Evolutionary conservation across 2,888 invertebrate genomes (phyloP).

Genomic region (Palloptera scutellata): DNA sequence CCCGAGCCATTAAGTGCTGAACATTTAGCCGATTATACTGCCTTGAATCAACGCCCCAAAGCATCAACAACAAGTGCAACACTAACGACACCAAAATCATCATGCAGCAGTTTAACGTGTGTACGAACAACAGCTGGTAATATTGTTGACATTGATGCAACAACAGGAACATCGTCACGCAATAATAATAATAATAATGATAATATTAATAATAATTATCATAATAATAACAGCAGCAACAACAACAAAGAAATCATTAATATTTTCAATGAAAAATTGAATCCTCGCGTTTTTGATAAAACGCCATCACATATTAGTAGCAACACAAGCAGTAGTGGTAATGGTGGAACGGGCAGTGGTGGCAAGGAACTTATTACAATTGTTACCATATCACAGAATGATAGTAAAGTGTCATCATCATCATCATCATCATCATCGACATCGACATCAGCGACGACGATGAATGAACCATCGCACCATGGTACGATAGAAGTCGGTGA

Average conservation of each 20-base stretch:
- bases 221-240: slow-evolving; percentile 18
- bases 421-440: slow-evolving; percentile 11
- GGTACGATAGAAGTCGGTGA: slow-evolving; percentile 46
- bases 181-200: slow-evolving; percentile 13
- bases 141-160: slow-evolving; percentile 11
- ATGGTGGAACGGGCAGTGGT: slow-evolving; percentile 32
- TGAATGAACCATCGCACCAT: slow-evolving; percentile 13
- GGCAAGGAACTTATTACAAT: slow-evolving; percentile 63
- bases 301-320: slow-evolving; percentile 27
- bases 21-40: slow-evolving; percentile 55
- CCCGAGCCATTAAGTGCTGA: slow-evolving; percentile 55
- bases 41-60: slow-evolving; percentile 41
- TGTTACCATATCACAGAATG: slow-evolving; percentile 60
- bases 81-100: not conserved
- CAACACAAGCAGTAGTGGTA: slow-evolving; percentile 26
- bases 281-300: slow-evolving; percentile 36
- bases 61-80: slow-evolving; percentile 9
- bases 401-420: slow-evolving; percentile 24
- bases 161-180: slow-evolving; percentile 29
- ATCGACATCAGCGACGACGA: not conserved
- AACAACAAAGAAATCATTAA: slow-evolving; percentile 16
- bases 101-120: slow-evolving; percentile 2
- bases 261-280: slow-evolving; percentile 9
- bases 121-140: slow-evolving; percentile 1
- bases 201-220: slow-evolving; percentile 11